Evolutionary conservation across 2,888 invertebrate genomes (phyloP).

Genomic region (Eristalinus aeneus): DNA sequence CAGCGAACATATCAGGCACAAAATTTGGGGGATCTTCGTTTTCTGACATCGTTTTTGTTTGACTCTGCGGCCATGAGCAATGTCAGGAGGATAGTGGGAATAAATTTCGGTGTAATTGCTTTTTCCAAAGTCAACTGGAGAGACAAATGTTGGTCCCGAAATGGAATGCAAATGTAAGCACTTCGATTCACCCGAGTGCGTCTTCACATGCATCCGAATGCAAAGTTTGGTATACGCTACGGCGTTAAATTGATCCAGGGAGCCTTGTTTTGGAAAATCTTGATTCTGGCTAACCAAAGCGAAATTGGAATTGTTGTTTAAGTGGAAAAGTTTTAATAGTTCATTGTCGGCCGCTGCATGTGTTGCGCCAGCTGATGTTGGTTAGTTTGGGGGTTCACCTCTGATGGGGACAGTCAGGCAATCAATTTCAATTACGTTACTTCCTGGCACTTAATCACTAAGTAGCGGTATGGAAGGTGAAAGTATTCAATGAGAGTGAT

Average conservation of each 20-base stretch:
- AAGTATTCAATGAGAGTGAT: not conserved
- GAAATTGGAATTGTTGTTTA: not conserved
- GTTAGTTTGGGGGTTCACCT: not conserved
- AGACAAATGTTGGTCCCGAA: not conserved
- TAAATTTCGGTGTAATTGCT: slow-evolving; percentile 1
- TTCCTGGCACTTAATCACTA: no score
- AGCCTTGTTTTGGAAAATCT: not conserved
- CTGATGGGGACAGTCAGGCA: not conserved
- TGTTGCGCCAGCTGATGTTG: not conserved
- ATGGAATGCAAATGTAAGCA: not conserved
- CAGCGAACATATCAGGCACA: not conserved
- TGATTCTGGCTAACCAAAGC: not conserved
- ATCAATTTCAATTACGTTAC: not conserved
- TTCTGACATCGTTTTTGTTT: not conserved
- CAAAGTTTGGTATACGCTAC: not conserved
- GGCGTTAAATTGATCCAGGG: not conserved
- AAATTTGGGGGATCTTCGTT: not conserved
- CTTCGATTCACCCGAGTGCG: not conserved
- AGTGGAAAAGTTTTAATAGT: not conserved
- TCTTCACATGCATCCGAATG: not conserved
- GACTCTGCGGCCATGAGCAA: not conserved
- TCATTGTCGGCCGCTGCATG: not conserved
- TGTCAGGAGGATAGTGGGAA: not conserved
- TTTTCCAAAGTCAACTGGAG: not conserved
- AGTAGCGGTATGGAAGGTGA: not conserved